Conservation (phyloP, 2,797 vertebrate genomes). For the Huso huso region DNA sequence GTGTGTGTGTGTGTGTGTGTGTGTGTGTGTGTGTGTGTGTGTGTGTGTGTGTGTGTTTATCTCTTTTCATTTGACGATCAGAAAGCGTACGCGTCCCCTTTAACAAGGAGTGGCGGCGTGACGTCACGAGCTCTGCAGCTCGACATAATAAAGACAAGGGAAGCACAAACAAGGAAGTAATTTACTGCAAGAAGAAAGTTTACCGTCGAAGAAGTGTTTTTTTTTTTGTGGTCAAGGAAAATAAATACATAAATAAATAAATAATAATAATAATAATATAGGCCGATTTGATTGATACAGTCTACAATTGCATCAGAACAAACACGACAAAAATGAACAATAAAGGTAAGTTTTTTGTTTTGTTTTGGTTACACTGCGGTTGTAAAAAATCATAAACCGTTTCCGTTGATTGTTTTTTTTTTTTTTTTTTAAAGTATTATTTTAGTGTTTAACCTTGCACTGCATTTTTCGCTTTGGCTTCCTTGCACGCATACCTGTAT, state of each 20-base stretch:
- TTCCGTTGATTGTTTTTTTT: neutral
- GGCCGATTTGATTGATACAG: too few relatives aligned
- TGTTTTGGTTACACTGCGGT: too few relatives aligned
- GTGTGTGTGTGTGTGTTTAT: neutral
- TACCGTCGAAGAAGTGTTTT: slow-evolving; percentile 32
- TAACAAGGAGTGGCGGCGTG: slow-evolving; percentile 26
- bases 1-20: too few relatives aligned
- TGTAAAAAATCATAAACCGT: too few relatives aligned
- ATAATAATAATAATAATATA: too few relatives aligned
- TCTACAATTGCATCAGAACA: too few relatives aligned
- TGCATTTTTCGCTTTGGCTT: neutral
- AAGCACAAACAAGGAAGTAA: slow-evolving; percentile 69
- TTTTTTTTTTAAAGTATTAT: neutral
- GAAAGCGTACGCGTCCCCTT: slow-evolving; percentile 8
- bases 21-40: too few relatives aligned
- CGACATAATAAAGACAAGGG: slow-evolving; percentile 19
- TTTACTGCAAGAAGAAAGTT: slow-evolving; percentile 39
- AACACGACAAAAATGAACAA: slow-evolving; percentile 57
- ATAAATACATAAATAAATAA: too few relatives aligned
- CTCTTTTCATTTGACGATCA: neutral
- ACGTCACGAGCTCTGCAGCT: slow-evolving; percentile 55
- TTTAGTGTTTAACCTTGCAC: neutral
- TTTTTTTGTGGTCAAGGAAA: too few relatives aligned
- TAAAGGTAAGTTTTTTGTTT: slow-evolving; percentile 50
- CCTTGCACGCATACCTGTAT: neutral